These are phyloP conservation scores for Lamprotornis superbus DNA, from an alignment of 2,113 vertebrate genomes.

Conservation along the genomic window DNA sequence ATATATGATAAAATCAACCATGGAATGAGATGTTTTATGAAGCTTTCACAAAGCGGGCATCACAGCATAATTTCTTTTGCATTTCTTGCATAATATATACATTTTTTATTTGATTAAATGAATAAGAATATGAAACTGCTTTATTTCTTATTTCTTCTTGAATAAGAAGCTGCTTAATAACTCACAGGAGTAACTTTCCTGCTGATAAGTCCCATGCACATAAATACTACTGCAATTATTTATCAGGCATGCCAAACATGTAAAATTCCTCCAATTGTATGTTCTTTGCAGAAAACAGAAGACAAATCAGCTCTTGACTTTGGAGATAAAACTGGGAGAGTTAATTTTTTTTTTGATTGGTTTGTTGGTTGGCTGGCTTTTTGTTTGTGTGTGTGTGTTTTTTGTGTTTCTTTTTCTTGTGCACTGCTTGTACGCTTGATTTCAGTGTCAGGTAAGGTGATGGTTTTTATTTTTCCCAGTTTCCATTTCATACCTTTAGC, in stretches of 20 bases:
- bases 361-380: neutral
- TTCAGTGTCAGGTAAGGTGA: neutral
- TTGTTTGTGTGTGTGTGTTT: neutral
- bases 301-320: neutral
- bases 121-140: neutral
- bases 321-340: neutral
- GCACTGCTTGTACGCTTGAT: neutral
- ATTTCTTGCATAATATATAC: neutral
- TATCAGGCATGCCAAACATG: neutral
- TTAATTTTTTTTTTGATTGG: neutral
- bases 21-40: neutral
- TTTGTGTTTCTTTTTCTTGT: neutral
- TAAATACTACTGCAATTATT: neutral
- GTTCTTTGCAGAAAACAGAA: neutral
- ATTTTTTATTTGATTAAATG: constrained; percentile 1
- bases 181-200: neutral
- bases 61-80: neutral
- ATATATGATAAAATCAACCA: neutral
- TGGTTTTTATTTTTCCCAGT: neutral
- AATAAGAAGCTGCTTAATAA: constrained; percentile 15
- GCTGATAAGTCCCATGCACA: neutral
- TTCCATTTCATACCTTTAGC: neutral
- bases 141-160: too few species aligned
- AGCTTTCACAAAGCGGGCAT: neutral
- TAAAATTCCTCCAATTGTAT: neutral